phyloP scores from a whole-genome alignment of 2,797 vertebrate genomes.

The Sebastes jordani region DNA sequence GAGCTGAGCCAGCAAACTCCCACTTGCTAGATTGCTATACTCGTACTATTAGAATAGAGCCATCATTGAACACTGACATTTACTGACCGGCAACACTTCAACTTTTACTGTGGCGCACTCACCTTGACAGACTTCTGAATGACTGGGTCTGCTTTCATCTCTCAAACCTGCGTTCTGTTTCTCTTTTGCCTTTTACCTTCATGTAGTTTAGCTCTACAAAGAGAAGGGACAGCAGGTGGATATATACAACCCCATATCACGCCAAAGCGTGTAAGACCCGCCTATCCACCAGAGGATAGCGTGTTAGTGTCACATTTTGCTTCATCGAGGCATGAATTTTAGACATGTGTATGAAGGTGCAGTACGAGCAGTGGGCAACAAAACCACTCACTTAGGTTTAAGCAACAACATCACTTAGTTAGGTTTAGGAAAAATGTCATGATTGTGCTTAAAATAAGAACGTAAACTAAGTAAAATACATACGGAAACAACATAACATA shows the following conservation, averaged over 20 bases:
- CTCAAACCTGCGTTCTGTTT: neutral
- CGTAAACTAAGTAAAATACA: too few relatives aligned
- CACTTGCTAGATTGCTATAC: constrained; percentile 13
- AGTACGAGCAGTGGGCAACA: neutral
- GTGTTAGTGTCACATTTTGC: neutral
- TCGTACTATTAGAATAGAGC: neutral
- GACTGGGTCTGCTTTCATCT: neutral
- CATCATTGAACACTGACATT: constrained; percentile 3
- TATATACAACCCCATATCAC: neutral
- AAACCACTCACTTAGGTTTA: neutral
- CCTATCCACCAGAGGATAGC: neutral
- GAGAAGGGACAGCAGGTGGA: neutral
- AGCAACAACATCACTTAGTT: neutral
- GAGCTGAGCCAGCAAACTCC: constrained; percentile 23
- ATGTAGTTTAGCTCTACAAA: neutral
- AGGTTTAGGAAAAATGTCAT: neutral
- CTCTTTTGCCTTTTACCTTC: neutral
- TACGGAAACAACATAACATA: too few relatives aligned
- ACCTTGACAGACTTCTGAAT: neutral
- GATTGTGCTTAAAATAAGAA: too few relatives aligned
- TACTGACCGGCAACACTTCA: neutral
- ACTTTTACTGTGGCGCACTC: neutral
- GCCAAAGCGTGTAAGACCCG: neutral
- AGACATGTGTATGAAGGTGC: neutral
- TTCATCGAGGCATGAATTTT: neutral